Conservation (phyloP, 1,140 invertebrate species). For the Cydia pomonella region DNA sequence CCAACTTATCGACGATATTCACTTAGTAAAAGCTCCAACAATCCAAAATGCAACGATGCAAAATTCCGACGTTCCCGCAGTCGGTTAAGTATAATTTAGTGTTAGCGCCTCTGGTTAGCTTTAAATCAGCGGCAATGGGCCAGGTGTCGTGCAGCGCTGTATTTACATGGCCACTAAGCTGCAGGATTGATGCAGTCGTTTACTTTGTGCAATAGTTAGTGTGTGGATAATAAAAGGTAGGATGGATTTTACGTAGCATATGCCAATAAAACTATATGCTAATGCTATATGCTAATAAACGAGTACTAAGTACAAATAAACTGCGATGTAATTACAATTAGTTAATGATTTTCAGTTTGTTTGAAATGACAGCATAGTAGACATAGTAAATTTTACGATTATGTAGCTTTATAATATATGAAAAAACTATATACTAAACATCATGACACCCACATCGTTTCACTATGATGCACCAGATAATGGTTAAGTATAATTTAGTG, state of each 20-base stretch:
- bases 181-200: neutral
- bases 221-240: neutral
- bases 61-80: neutral
- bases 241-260: too few relatives aligned
- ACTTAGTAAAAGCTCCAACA: neutral
- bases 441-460: too few relatives aligned
- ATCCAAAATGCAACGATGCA: neutral
- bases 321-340: too few relatives aligned
- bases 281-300: too few relatives aligned
- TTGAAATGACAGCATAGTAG: too few relatives aligned
- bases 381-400: too few relatives aligned
- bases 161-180: slow-evolving; percentile 17
- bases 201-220: neutral
- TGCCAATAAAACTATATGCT: too few relatives aligned
- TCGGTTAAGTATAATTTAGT: slow-evolving; percentile 12
- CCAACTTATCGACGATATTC: neutral
- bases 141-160: slow-evolving; percentile 8
- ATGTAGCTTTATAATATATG: too few relatives aligned
- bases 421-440: too few relatives aligned
- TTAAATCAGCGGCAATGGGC: slow-evolving; percentile 9
- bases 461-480: too few relatives aligned
- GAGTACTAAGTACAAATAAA: too few relatives aligned
- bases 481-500: neutral
- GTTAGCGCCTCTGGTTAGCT: slow-evolving; percentile 18
- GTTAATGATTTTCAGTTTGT: too few relatives aligned